Base-by-base conservation (phyloP, 2,113 vertebrate genomes). In the Prunella fulvescens region DNA sequence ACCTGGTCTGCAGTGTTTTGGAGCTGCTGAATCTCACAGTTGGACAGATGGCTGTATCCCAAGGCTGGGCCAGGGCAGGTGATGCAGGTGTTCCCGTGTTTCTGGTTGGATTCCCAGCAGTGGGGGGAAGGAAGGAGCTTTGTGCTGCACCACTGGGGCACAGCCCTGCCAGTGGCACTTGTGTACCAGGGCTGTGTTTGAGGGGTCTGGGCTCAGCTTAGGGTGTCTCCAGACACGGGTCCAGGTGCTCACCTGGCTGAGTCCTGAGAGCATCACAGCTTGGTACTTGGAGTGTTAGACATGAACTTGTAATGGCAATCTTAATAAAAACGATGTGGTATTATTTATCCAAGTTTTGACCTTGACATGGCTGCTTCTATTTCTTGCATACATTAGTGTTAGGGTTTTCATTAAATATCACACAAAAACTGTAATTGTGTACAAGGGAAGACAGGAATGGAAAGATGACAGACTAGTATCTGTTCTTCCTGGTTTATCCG, bases 41-140 rank as follows among this genome's bases (percentile, higher is more conserved):
- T 25, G 24, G 6, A 1, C 14, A 1, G 7, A 0, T 12, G 67
- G 19, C 0, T 57, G 56, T 48, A 3, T 2, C 6, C 56, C 7
- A 0, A 14, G 25, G n/a, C 1, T 28, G 47, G 79, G 56, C 2
- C 24, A 2, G 62, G 67, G 65, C 2, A 0, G 7, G 57, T 11
- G 37, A 1, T 14, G 33, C 0, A 0, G 0, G 1, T 3, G 33
- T 24, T 35, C 4, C 45, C 3, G 0, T 1, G 11, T 5, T 53
- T 1, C 62, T 4, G 8, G 8, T 0, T 7, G 60, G 10, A 3
- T 33, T 69, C 37, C 31, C 25, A 4, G 1, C n/a, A 3, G 7
- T 4, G 14, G 15, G 1, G 5, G 26, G 35, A 14, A 3, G 48
- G 65, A 51, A n/a, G 56, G 56, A 24, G 33, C 9, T 0, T 1